Evolutionary conservation across 2,888 invertebrate species (phyloP).

Genomic region (Apocheima hispidaria): DNA sequence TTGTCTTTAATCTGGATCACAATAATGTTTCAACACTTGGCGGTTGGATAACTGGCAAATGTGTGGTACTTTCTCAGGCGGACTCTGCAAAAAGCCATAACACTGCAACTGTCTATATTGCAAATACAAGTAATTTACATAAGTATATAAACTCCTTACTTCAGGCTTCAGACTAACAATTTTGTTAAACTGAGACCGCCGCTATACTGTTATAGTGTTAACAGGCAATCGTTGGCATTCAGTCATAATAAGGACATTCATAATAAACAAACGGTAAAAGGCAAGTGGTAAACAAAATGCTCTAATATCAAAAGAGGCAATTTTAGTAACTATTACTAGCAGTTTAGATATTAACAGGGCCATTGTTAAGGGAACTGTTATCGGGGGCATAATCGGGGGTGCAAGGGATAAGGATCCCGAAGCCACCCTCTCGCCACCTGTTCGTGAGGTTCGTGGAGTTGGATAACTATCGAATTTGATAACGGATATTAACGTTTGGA

Average conservation of each 20-base stretch:
- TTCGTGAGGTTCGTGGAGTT: constrained; percentile 41
- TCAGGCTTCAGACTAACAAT: too few species aligned
- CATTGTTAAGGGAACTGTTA: constrained; percentile 58
- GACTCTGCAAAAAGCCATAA: too few species aligned
- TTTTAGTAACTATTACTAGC: constrained; percentile 51
- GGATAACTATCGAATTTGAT: constrained; percentile 50
- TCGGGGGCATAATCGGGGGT: constrained; percentile 52
- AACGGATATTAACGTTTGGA: constrained; percentile 39
- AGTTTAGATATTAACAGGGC: constrained; percentile 52
- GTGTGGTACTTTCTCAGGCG: too few species aligned
- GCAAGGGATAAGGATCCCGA: constrained; percentile 47
- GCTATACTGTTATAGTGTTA: too few species aligned
- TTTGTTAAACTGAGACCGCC: neutral
- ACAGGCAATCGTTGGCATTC: constrained; percentile 8
- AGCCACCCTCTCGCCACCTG: constrained; percentile 48
- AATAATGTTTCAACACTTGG: too few species aligned
- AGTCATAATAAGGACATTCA: neutral
- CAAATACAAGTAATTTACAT: too few species aligned
- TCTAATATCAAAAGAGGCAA: constrained; percentile 47
- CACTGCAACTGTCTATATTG: too few species aligned
- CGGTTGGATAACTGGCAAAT: too few species aligned
- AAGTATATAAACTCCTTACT: too few species aligned
- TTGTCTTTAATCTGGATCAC: too few species aligned
- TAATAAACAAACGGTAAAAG: neutral
- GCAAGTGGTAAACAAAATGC: constrained; percentile 43